Base-by-base conservation (phyloP, 2,888 invertebrate species). In the Hololepta plana region DNA sequence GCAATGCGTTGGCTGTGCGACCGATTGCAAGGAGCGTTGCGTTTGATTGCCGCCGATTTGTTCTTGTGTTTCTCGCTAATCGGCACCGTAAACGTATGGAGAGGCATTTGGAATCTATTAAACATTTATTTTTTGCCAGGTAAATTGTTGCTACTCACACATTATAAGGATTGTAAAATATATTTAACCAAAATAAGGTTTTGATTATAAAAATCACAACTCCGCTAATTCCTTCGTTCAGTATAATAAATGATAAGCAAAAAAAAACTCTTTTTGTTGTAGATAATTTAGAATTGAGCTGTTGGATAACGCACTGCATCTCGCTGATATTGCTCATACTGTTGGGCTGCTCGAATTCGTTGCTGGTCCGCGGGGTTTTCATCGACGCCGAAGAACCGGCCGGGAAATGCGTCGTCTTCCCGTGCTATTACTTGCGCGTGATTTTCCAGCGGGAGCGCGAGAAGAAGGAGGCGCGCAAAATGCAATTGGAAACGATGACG, bases 11-110 rank as follows among this genome's bases (percentile, higher is more conserved):
- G 72, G 60, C 57, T 71, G 4, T 77, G 76, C 26, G 65, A 72
- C 32, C 60, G 69, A 26, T 55, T 77, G 3, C 62, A 63, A 32
- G 81, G 81, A 6, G 59, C 73, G 4, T 46, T 64, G 6, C 61
- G 81, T 32, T 57, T 85, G 12, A 46, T 77, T 16, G 60, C 73
- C 2, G 80, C 81, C 12, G 85, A 87, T 46, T 47, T 70, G 7
- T 82, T 80, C 55, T 68, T 81, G 34, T 58, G 84, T 32, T 54
- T 81, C 35, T 74, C 76, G 19, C 76, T 82, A 46, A 49, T 76
- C 34, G 82, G 81, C 8, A 82, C 82, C 1, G 75, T 87, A 27
- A 84, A 84, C 50, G 77, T 84, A 7, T 87, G 87, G 87, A 64
- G 87, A 23, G 85, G 84, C 8, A 66, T 85, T 29, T 87, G 87